A percentile compares a stretch with the other conserved stretches of the same genome.
Evolutionary conservation across 92 coral and sea anemone genomes (phyloP).

Genomic region (Paramuricea clavata): DNA sequence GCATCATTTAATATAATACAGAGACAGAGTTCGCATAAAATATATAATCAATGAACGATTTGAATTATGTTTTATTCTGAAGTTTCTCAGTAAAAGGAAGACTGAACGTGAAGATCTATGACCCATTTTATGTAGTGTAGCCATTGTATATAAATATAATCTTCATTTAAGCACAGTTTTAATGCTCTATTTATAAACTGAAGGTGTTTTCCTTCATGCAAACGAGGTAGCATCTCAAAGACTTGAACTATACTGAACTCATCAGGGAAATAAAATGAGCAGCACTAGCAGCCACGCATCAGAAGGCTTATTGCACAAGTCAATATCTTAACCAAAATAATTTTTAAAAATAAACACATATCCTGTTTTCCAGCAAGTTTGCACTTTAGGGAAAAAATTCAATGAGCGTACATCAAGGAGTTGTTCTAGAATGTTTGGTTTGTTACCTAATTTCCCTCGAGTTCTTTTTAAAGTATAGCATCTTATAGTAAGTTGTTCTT

Average conservation of each 20-base stretch:
- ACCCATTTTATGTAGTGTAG: neutral
- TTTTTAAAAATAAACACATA: neutral
- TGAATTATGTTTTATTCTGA: neutral
- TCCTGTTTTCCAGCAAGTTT: neutral
- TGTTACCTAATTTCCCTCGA: no score
- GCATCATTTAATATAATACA: conserved; percentile 22
- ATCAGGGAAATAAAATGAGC: conserved; percentile 1
- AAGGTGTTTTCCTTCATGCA: neutral
- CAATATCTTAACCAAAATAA: conserved; percentile 1
- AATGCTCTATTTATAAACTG: neutral
- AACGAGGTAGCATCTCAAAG: neutral
- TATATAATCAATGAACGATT: neutral
- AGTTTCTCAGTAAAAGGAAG: neutral
- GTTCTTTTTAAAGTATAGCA: no score
- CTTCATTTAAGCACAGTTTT: neutral
- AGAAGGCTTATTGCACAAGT: neutral
- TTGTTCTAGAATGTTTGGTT: neutral
- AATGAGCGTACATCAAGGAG: neutral
- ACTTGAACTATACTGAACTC: neutral
- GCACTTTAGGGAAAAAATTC: neutral
- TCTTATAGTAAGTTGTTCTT: no score
- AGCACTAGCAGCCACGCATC: neutral
- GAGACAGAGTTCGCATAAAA: neutral
- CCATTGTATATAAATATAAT: no score
- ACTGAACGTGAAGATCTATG: neutral